These are phyloP conservation scores for Theocolax elegans DNA, from an alignment of 1,140 invertebrate species.

Conservation along the genomic window DNA sequence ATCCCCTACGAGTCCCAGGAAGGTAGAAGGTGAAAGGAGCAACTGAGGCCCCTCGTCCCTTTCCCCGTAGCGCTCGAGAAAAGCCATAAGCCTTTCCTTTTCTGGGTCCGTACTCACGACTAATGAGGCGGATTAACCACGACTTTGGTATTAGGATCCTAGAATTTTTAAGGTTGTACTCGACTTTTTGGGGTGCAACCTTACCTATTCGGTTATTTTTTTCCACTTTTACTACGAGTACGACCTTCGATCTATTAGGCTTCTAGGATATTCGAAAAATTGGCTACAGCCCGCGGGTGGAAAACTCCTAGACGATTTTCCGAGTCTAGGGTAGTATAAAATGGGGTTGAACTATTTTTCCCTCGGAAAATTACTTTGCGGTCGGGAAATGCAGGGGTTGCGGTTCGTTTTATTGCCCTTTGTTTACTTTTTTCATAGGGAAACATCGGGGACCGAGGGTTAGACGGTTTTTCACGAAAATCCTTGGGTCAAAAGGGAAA, in stretches of 20 bases:
- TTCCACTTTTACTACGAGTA: constrained; percentile 19
- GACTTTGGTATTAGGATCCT: constrained; percentile 42
- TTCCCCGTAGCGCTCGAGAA: not conserved
- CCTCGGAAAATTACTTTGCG: no score
- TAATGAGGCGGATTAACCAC: constrained; percentile 46
- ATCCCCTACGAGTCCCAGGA: constrained; percentile 42
- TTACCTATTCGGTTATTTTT: no score
- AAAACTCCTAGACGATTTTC: not conserved
- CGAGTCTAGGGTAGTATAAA: constrained; percentile 2
- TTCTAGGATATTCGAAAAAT: constrained; percentile 9
- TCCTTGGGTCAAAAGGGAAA: constrained; percentile 25
- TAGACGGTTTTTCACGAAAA: constrained; percentile 3
- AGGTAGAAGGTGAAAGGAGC: constrained; percentile 11
- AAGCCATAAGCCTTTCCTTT: not conserved
- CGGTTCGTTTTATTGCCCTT: not conserved
- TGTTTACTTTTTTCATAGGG: constrained; percentile 37
- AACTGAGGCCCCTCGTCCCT: not conserved
- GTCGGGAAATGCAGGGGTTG: not conserved
- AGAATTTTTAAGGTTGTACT: constrained; percentile 1
- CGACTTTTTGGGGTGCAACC: not conserved
- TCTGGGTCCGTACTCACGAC: not conserved
- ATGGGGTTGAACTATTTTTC: not conserved
- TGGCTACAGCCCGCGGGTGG: no score
- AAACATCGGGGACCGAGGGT: not conserved
- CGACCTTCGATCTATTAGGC: constrained; percentile 35